These are phyloP conservation scores for Zaprionus lineosus DNA, from an alignment of 2,888 invertebrate genomes.

Conservation along the genomic window DNA sequence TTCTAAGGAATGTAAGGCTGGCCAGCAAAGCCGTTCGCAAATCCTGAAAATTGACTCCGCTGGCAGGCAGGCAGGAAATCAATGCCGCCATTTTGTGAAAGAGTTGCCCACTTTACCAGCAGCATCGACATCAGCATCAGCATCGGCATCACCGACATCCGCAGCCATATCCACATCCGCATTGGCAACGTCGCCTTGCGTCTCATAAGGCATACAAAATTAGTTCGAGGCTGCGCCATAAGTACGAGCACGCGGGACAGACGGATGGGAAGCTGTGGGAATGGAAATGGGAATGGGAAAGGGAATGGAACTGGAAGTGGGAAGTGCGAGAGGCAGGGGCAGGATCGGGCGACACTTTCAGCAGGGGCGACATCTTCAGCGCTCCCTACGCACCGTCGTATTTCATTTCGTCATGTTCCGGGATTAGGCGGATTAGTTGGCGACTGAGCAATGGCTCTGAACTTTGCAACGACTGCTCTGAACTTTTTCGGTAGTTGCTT, in stretches of 20 bases:
- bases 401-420: conserved; percentile 82
- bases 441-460: conserved; percentile 76
- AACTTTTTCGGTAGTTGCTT: conserved; percentile 75
- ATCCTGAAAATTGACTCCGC: conserved; percentile 80
- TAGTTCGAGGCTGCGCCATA: conserved; percentile 45
- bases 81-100: conserved; percentile 75
- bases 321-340: background rate
- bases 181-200: conserved; percentile 34
- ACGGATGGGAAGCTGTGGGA: background rate
- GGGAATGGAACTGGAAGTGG: background rate
- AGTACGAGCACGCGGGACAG: conserved; percentile 1
- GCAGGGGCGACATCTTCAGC: conserved; percentile 32
- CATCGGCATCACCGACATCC: background rate
- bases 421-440: conserved; percentile 80
- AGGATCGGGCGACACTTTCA: conserved; percentile 24
- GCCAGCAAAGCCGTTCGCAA: conserved; percentile 67
- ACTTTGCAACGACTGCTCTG: conserved; percentile 67
- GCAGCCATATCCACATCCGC: conserved; percentile 9
- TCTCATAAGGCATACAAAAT: conserved; percentile 74
- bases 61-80: conserved; percentile 63
- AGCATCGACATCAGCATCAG: background rate
- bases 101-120: conserved; percentile 57
- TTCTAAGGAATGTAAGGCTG: conserved; percentile 70
- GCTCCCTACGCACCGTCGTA: conserved; percentile 77
- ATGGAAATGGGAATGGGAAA: background rate